Base-by-base conservation (phyloP, 2,797 vertebrate species). In the Karalla daura region DNA sequence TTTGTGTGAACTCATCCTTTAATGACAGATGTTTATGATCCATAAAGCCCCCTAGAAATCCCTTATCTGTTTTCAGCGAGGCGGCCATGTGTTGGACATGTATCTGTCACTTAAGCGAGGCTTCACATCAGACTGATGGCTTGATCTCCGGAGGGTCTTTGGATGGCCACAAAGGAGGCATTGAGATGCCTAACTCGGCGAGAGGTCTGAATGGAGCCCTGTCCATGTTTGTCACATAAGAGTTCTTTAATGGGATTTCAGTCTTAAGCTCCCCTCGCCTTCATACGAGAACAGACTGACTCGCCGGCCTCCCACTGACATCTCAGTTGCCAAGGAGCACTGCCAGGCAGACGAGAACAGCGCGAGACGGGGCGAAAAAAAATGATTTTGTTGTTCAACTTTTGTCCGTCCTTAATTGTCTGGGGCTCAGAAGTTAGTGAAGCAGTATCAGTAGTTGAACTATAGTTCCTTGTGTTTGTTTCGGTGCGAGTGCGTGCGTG, bases 231-330 rank as follows among this genome's bases (percentile, higher is more conserved):
- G 91, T 90, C 88, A 88, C 90, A 88, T 85, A 88, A 90, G 86
- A 89, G 86, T 66, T 85, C 81, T 90, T 90, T 93, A 94, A 94
- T 93, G 90, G 91, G 92, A 93, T 94, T 93, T 93, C 56, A 63
- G 80, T 62, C 84, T 76, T 91, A 92, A 93, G 83, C 84, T n/a
- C 85, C 59, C 78, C 71, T 81, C 84, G 87, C 78, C 76, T 86
- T 72, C 80, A 75, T 83, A 82, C 67, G 64, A 85, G 78, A 84
- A 68, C 68, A 89, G 70, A 81, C 84, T 85, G 56, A 80, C 70
- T 81, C 83, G 49, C 47, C 11, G 58, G 70, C 76, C 69, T 83
- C 87, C 75, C 35, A 74, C 83, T 92, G 92, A 93, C 91, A 91
- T 90, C 89, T 93, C 80, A 91, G 90, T 93, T 89, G 89, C 92